Conservation (phyloP, 2,888 invertebrate species). For the Athalia rosae region DNA sequence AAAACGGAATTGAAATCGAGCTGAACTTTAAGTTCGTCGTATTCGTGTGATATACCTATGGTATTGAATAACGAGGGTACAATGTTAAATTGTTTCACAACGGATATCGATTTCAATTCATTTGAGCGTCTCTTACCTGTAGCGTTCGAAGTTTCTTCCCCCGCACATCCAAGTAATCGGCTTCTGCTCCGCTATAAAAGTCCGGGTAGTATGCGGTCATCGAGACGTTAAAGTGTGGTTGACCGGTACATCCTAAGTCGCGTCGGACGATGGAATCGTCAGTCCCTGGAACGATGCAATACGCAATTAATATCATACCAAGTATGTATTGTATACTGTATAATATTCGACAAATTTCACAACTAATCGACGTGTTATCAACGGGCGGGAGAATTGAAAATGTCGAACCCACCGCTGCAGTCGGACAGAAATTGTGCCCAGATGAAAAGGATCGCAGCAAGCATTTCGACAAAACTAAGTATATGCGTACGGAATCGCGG, state of each 20-base stretch:
- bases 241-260: conserved; percentile 71
- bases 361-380: no score
- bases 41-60: no score
- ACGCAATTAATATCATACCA: no score
- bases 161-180: conserved; percentile 72
- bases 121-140: conserved; percentile 68
- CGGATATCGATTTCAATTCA: neutral
- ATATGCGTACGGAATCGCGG: neutral
- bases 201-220: conserved; percentile 75
- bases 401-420: conserved; percentile 2
- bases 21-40: no score
- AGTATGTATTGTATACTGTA: no score
- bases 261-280: conserved; percentile 41
- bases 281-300: neutral
- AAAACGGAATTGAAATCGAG: no score
- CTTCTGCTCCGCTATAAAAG: conserved; percentile 71
- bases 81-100: neutral
- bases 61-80: no score
- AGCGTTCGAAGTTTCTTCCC: conserved; percentile 73
- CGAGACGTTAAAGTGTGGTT: conserved; percentile 72
- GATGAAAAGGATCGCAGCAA: neutral
- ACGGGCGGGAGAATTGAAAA: no score
- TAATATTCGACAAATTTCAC: no score
- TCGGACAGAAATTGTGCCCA: neutral
- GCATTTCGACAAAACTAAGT: conserved; percentile 1